These are phyloP conservation scores for Chelon auratus DNA, from an alignment of 2,797 vertebrate species.

Conservation along the genomic window DNA sequence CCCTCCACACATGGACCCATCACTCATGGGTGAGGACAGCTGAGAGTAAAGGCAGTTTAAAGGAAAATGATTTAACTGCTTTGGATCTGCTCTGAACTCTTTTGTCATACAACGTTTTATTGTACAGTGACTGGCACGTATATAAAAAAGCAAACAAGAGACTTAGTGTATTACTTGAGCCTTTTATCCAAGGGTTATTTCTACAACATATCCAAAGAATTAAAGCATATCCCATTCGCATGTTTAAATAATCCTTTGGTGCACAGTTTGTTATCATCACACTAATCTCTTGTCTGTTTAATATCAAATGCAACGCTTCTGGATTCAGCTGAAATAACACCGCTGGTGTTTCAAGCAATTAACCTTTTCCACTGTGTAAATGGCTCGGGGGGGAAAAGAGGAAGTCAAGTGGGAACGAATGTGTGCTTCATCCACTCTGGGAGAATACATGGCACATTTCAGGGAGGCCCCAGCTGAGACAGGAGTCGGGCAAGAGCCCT, in stretches of 20 bases:
- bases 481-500: slow-evolving; percentile 18
- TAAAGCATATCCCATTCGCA: slow-evolving; percentile 28
- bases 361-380: slow-evolving; percentile 80
- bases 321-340: slow-evolving; percentile 81
- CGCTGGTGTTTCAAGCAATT: slow-evolving; percentile 79
- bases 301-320: slow-evolving; percentile 75
- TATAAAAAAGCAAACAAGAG: not conserved
- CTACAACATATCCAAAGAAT: slow-evolving; percentile 15
- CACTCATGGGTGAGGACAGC: slow-evolving; percentile 73
- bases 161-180: slow-evolving; percentile 11
- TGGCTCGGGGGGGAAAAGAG: slow-evolving; percentile 44
- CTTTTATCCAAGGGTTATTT: slow-evolving; percentile 16
- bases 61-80: slow-evolving; percentile 60
- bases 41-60: slow-evolving; percentile 54
- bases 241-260: slow-evolving; percentile 61
- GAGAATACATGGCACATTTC: slow-evolving; percentile 67
- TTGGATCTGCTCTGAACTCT: slow-evolving; percentile 12
- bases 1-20: slow-evolving; percentile 72
- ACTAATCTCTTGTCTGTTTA: slow-evolving; percentile 71
- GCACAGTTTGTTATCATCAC: slow-evolving; percentile 64
- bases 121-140: not conserved
- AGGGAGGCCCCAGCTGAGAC: slow-evolving; percentile 59
- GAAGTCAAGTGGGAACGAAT: slow-evolving; percentile 62
- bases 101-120: not conserved
- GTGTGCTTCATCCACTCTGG: slow-evolving; percentile 49